A percentile compares a stretch with the other conserved stretches of the same genome.
Conservation (phyloP, 64 coral and sea anemone genomes). For the Montipora sp. region DNA sequence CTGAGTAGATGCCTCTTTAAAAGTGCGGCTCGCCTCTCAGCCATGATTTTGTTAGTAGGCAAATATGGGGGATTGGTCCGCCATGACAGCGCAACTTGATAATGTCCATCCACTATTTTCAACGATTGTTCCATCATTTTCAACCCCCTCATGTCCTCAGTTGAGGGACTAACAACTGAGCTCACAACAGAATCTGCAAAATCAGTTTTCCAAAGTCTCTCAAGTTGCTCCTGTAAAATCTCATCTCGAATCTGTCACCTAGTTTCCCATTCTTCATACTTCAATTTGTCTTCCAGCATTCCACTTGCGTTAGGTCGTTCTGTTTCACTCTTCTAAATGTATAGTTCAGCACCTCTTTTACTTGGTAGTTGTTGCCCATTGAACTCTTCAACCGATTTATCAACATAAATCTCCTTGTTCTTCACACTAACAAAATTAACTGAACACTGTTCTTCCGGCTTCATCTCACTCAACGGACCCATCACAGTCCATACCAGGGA, state of each 20-base stretch:
- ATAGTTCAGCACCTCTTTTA: too few species aligned
- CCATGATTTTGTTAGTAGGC: constrained; percentile 55
- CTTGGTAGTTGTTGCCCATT: too few species aligned
- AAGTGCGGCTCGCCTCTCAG: neutral
- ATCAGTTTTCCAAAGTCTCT: constrained; percentile 71
- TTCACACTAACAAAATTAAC: neutral
- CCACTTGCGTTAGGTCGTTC: too few species aligned
- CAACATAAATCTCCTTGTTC: neutral
- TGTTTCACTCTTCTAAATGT: too few species aligned
- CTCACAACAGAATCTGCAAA: constrained; percentile 56
- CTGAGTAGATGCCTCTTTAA: too few species aligned
- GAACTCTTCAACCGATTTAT: too few species aligned
- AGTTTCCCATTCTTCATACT: neutral
- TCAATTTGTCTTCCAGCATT: too few species aligned
- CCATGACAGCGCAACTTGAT: constrained; percentile 63
- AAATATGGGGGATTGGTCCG: constrained; percentile 43
- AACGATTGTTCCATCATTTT: constrained; percentile 54
- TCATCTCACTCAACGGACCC: neutral
- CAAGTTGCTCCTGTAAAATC: constrained; percentile 61
- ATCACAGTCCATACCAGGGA: constrained; percentile 41
- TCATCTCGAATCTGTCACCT: constrained; percentile 40
- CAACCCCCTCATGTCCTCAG: constrained; percentile 55
- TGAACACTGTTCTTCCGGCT: neutral
- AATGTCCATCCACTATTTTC: constrained; percentile 56
- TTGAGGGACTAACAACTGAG: constrained; percentile 29